Evolutionary conservation across 2,888 invertebrate genomes (phyloP).

Genomic region (Aporophyla lueneburgensis): DNA sequence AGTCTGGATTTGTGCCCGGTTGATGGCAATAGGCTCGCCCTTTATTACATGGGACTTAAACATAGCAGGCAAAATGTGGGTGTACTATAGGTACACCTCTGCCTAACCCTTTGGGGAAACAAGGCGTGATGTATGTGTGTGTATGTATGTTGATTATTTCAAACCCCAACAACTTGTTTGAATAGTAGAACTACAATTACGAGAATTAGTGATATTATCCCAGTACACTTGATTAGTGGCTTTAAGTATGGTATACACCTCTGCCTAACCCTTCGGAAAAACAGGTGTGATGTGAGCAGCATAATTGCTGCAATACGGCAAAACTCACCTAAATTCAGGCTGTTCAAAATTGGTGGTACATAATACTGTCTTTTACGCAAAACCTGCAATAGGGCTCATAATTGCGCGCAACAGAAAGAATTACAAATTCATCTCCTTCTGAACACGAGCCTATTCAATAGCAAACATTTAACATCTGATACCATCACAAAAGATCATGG

Average conservation of each 20-base stretch:
- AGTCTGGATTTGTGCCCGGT: too few relatives aligned
- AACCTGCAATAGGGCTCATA: background rate
- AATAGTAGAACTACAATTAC: background rate
- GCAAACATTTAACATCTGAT: conserved; percentile 1
- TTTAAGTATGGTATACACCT: background rate
- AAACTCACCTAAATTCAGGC: background rate
- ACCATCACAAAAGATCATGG: conserved; percentile 13
- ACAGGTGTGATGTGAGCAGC: background rate
- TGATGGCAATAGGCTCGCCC: too few relatives aligned
- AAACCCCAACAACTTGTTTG: background rate
- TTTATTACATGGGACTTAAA: too few relatives aligned
- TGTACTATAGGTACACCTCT: too few relatives aligned
- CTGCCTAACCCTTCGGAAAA: background rate
- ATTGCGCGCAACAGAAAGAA: background rate
- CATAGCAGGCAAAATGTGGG: too few relatives aligned
- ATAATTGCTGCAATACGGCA: background rate
- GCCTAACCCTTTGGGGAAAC: too few relatives aligned
- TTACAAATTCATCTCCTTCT: background rate
- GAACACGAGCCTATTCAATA: conserved; percentile 3
- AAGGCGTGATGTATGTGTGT: too few relatives aligned
- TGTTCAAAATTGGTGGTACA: background rate
- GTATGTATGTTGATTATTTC: too few relatives aligned
- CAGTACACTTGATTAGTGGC: background rate
- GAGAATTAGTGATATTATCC: background rate
- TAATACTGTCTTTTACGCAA: too few relatives aligned